phyloP scores from a whole-genome alignment of 2,113 vertebrate species.

The Epinephelus fuscoguttatus region DNA sequence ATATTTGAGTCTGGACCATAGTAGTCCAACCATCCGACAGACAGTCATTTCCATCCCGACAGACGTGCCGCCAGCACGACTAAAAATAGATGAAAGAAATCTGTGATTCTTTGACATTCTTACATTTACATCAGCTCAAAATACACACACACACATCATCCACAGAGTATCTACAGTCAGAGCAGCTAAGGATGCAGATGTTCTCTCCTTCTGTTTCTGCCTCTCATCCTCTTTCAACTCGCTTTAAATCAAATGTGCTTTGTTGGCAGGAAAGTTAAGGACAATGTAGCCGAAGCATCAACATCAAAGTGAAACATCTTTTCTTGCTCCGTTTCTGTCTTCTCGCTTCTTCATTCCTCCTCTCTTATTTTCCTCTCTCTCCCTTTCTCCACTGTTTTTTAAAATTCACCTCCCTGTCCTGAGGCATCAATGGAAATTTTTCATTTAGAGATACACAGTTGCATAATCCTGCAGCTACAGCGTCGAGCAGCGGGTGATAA shows the following conservation, averaged over 20 bases:
- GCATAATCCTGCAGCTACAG: conserved; percentile 57
- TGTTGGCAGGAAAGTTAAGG: conserved; percentile 38
- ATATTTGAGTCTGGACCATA: neutral
- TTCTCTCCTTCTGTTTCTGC: neutral
- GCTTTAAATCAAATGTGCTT: conserved; percentile 8
- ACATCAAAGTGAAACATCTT: conserved; percentile 3
- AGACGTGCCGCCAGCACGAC: neutral
- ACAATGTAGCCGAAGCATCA: conserved; percentile 2
- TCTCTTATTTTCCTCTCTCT: neutral
- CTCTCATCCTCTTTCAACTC: neutral
- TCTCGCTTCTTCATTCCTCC: neutral
- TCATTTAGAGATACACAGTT: conserved; percentile 53
- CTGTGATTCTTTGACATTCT: neutral
- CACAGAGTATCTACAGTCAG: conserved; percentile 21
- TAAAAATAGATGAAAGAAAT: conserved; percentile 19
- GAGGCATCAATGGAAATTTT: conserved; percentile 27
- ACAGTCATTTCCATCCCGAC: neutral
- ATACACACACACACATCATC: conserved; percentile 15
- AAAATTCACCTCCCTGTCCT: conserved; percentile 14
- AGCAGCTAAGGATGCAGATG: conserved; percentile 32
- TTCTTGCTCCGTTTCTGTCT: neutral
- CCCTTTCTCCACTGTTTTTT: neutral
- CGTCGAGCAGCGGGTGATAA: conserved; percentile 1
- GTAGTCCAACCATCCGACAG: neutral
- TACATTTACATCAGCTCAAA: neutral